These are phyloP conservation scores for Noctua fimbriata DNA, from an alignment of 2,888 invertebrate genomes.

Conservation along the genomic window DNA sequence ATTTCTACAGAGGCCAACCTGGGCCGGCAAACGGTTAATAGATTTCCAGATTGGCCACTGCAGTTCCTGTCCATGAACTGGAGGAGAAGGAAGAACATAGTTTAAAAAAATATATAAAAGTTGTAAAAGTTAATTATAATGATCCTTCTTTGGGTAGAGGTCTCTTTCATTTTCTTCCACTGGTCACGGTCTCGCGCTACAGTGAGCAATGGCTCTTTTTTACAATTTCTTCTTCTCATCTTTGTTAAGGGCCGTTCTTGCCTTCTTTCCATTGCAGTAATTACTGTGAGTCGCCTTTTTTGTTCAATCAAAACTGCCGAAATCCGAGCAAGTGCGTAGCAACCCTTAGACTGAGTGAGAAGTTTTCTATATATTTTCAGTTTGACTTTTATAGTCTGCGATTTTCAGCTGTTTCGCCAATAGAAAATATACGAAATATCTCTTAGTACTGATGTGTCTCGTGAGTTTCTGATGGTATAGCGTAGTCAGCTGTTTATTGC, in stretches of 20 bases:
- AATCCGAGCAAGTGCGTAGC: not conserved
- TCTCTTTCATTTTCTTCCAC: not conserved
- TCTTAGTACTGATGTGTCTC: not conserved
- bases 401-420: conserved; percentile 15
- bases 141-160: too few species aligned
- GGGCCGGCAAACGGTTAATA: too few species aligned
- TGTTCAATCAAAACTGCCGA: not conserved
- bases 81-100: too few species aligned
- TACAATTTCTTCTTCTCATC: not conserved
- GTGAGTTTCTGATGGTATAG: not conserved
- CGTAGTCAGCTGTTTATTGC: not conserved
- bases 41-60: too few species aligned
- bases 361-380: conserved; percentile 19
- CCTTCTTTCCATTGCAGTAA: not conserved
- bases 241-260: not conserved
- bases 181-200: not conserved
- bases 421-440: not conserved
- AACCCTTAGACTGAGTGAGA: conserved; percentile 2
- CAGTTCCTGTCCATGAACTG: too few species aligned
- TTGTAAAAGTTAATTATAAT: too few species aligned
- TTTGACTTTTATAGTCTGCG: not conserved
- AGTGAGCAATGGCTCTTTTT: not conserved
- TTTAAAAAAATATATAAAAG: too few species aligned
- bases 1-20: too few species aligned
- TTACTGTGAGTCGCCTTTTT: not conserved